phyloP scores from a whole-genome alignment of 2,888 invertebrate genomes.

The Lordiphosa fenestrarum region DNA sequence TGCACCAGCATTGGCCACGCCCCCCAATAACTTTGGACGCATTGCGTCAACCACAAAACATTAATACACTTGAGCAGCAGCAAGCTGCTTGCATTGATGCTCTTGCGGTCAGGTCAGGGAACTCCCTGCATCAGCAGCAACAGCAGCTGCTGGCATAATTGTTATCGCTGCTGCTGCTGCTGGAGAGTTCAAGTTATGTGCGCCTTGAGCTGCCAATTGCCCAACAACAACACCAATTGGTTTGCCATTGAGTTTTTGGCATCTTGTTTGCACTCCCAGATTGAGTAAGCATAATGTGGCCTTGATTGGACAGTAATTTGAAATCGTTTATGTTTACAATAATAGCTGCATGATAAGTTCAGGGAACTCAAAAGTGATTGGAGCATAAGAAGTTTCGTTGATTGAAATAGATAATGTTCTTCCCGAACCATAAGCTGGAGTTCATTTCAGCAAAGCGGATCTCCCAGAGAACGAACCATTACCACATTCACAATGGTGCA shows the following conservation, averaged over 20 bases:
- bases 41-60: slow-evolving; percentile 49
- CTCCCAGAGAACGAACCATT: too few relatives aligned
- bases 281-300: not conserved
- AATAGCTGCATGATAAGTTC: not conserved
- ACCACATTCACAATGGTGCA: too few relatives aligned
- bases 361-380: too few relatives aligned
- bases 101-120: slow-evolving; percentile 46
- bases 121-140: slow-evolving; percentile 22
- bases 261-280: not conserved
- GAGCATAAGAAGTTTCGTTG: too few relatives aligned
- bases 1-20: slow-evolving; percentile 1
- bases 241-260: not conserved
- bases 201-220: not conserved
- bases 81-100: slow-evolving; percentile 12
- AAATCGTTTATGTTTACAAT: slow-evolving; percentile 11
- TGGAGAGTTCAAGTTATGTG: not conserved
- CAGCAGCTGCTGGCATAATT: slow-evolving; percentile 32
- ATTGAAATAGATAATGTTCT: too few relatives aligned
- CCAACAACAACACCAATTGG: slow-evolving; percentile 18
- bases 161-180: slow-evolving; percentile 20
- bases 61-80: slow-evolving; percentile 37
- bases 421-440: too few relatives aligned
- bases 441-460: too few relatives aligned
- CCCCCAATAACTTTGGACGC: slow-evolving; percentile 49
- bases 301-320: slow-evolving; percentile 20